Base-by-base conservation (phyloP, 2,113 vertebrate species). In the Turdus rufiventris region DNA sequence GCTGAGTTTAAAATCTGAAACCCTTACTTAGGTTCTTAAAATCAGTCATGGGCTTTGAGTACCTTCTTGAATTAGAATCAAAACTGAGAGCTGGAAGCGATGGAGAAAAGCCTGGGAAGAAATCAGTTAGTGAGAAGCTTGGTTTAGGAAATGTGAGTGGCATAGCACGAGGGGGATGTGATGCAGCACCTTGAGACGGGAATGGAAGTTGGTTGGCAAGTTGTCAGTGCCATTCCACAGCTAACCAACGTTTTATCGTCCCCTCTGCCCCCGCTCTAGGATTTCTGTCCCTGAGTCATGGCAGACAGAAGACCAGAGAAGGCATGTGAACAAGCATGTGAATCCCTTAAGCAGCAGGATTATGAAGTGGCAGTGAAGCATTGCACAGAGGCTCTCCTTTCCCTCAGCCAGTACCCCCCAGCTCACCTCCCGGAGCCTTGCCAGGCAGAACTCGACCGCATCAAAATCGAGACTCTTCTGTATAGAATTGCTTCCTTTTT, bases 281-380 rank as follows among this genome's bases (percentile, higher is more conserved):
- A 97, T 98, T 99, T 99, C 98, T 99, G 98, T 99, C 98, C 98
- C 99, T 99, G 98, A 99, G 99, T 99, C 99, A 99, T 99, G 99
- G 99, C 99, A 98, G 99, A 99, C 99, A 99, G 99, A 98, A 99
- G 99, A 99, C 98, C 98, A 98, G 99, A 99, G 98, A 99, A 99
- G 98, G 98, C 99, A 99, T 99, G 99, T 99, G 99, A 99, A 99
- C 98, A 99, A 99, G 99, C 99, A 95, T 98, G 99, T 97, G 99
- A 99, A 98, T 99, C 98, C 79, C 98, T 99, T 97, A 98, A 98
- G 97, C 98, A 98, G 98, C 98, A 98, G 98, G 99, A 99, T 97
- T 99, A 99, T 98, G 99, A 99, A 97, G 98, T 98, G 95, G 98
- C 98, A 86, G 98, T 99, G 97, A 98, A 98, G 98, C 98, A 99